A percentile compares a stretch with the other conserved stretches of the same genome.
Evolutionary conservation across 2,888 invertebrate species (phyloP).

Genomic region (Rotaria magnacalcarata): DNA sequence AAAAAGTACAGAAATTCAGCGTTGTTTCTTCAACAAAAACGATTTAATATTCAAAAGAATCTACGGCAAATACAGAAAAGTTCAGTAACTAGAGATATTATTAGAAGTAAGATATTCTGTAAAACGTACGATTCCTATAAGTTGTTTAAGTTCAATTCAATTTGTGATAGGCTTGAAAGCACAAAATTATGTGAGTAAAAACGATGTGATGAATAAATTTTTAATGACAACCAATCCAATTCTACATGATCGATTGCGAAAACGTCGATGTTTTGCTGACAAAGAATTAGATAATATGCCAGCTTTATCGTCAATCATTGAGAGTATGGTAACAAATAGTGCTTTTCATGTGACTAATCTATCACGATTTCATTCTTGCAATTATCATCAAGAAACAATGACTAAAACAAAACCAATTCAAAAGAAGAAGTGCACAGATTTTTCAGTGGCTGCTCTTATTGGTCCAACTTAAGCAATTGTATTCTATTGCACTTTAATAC

Average conservation of each 20-base stretch:
- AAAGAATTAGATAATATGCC: neutral
- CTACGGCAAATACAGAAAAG: neutral
- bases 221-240: neutral
- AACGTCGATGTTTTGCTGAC: neutral
- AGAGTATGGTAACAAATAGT: no score
- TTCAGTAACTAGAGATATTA: neutral
- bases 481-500: no score
- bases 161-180: neutral
- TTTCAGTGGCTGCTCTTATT: neutral
- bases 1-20: constrained; percentile 13
- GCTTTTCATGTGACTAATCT: no score
- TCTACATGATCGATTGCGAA: neutral
- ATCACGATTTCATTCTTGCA: no score
- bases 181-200: neutral
- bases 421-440: neutral
- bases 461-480: neutral
- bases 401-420: no score
- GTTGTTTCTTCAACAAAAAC: neutral
- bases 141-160: neutral
- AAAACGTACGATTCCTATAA: neutral
- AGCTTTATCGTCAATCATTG: no score
- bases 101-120: neutral
- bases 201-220: no score
- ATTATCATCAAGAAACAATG: no score
- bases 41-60: neutral